Evolutionary conservation across 2,888 invertebrate genomes (phyloP).

Genomic region (Girardia tigrina): DNA sequence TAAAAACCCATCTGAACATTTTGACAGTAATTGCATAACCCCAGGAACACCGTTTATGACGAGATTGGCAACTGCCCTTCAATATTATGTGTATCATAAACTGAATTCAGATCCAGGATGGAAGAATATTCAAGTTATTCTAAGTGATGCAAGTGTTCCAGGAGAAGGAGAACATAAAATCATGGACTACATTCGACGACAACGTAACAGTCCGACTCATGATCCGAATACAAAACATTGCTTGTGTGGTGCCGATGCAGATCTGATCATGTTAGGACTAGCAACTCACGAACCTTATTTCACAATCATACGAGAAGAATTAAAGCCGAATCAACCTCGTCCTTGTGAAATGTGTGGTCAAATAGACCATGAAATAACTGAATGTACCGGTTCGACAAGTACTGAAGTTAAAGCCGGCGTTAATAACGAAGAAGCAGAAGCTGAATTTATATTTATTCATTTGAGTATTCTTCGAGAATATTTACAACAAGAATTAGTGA

Average conservation of each 20-base stretch:
- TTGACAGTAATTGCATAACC: conserved; percentile 97
- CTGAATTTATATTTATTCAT: conserved; percentile 71
- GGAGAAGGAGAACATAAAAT: conserved; percentile 80
- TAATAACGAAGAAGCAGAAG: conserved; percentile 42
- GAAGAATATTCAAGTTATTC: conserved; percentile 65
- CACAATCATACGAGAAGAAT: conserved; percentile 94
- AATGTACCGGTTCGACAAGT: conserved; percentile 64
- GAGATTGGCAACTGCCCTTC: conserved; percentile 61
- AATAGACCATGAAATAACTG: conserved; percentile 77
- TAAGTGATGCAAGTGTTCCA: conserved; percentile 96
- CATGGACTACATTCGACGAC: conserved; percentile 93
- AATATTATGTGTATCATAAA: conserved; percentile 73
- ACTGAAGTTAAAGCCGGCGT: conserved; percentile 12
- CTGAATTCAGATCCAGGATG: conserved; percentile 86
- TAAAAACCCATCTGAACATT: conserved; percentile 78
- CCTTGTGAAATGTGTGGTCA: conserved; percentile 86
- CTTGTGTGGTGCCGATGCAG: conserved; percentile 92
- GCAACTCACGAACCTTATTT: conserved; percentile 98
- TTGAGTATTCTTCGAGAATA: conserved; percentile 82
- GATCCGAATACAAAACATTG: conserved; percentile 95
- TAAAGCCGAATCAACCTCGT: conserved; percentile 82
- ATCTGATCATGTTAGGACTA: conserved; percentile 84
- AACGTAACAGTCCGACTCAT: conserved; percentile 81
- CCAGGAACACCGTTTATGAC: conserved; percentile 97
- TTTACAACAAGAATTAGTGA: conserved; percentile 69